Conservation (phyloP, 1,140 invertebrate species). For the Prorops nasuta region DNA sequence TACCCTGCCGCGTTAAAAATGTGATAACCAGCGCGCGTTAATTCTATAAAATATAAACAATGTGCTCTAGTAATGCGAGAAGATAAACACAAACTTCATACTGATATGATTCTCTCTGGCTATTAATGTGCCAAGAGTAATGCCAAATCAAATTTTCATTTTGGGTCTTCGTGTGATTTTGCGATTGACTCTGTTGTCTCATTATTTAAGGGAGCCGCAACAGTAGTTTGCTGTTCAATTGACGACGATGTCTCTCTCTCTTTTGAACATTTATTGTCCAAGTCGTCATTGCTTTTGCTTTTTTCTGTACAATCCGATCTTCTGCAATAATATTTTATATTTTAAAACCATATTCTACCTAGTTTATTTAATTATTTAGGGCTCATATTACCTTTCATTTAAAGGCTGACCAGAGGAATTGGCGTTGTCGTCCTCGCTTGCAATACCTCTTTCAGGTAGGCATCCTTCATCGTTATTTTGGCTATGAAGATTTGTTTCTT, state of each 20-base stretch:
- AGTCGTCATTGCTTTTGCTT: too few relatives aligned
- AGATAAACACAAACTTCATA: constrained; percentile 40
- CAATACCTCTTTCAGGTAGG: too few relatives aligned
- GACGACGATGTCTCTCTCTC: constrained; percentile 5
- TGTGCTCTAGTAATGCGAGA: constrained; percentile 32
- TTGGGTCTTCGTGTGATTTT: constrained; percentile 17
- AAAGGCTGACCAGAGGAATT: not conserved
- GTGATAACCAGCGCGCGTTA: too few relatives aligned
- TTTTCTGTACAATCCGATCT: too few relatives aligned
- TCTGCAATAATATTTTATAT: too few relatives aligned
- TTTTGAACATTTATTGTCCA: constrained; percentile 10
- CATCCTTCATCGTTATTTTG: too few relatives aligned
- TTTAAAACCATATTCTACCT: too few relatives aligned
- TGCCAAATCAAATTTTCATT: constrained; percentile 25
- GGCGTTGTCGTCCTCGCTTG: not conserved
- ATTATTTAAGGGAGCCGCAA: constrained; percentile 29
- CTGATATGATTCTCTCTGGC: constrained; percentile 44
- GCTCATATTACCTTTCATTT: too few relatives aligned
- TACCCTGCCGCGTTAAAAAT: constrained; percentile 24
- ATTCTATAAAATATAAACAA: constrained; percentile 27
- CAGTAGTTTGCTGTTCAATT: too few relatives aligned
- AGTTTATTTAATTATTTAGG: not conserved
- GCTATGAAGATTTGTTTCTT: too few relatives aligned
- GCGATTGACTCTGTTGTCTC: constrained; percentile 24
- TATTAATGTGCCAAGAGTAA: constrained; percentile 25